phyloP scores from a whole-genome alignment of 2,888 invertebrate species.

The Acanthococcus lagerstroemiae region DNA sequence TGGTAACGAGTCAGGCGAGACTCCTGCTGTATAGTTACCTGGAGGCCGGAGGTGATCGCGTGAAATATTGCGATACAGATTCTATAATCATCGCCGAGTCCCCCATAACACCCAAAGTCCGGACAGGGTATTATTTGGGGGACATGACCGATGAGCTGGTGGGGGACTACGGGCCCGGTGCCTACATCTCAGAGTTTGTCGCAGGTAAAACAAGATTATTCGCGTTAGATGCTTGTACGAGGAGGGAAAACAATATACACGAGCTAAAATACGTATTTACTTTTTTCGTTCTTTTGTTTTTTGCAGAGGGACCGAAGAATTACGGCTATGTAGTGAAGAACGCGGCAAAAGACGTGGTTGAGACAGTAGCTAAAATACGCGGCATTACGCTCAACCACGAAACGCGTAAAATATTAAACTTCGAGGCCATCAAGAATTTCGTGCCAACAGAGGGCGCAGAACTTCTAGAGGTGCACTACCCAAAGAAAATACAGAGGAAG shows the following conservation, averaged over 20 bases:
- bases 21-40: not conserved
- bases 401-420: too few relatives aligned
- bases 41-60: not conserved
- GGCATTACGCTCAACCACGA: not conserved
- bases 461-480: not conserved
- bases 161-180: too few relatives aligned
- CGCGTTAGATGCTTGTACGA: too few relatives aligned
- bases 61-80: not conserved
- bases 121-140: not conserved
- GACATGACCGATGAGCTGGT: too few relatives aligned
- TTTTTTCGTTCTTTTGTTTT: too few relatives aligned
- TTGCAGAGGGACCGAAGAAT: slow-evolving; percentile 5
- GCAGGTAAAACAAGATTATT: not conserved
- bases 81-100: not conserved
- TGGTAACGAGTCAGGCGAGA: not conserved
- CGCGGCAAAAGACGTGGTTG: too few relatives aligned
- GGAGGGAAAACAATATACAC: too few relatives aligned
- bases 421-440: not conserved
- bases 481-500: not conserved
- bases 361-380: not conserved
- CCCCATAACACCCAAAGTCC: not conserved
- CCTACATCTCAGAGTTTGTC: not conserved
- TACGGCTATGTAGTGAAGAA: too few relatives aligned
- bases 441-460: not conserved
- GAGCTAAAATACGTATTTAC: too few relatives aligned